Evolutionary conservation across 1,140 invertebrate species (phyloP).

Genomic region (Drosophila prosaltans): DNA sequence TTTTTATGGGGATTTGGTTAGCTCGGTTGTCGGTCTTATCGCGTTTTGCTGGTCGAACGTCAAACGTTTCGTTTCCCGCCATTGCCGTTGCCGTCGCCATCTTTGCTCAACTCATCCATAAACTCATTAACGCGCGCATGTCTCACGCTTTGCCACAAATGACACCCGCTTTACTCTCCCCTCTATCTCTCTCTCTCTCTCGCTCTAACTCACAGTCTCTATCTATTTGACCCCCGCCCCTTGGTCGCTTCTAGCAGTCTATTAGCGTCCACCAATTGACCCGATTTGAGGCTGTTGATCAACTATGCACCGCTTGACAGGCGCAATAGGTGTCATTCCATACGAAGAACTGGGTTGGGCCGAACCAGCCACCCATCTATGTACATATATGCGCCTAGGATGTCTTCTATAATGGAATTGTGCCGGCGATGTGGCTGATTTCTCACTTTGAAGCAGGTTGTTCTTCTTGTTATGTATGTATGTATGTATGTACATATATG

Average conservation of each 20-base stretch:
- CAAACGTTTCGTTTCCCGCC: background rate
- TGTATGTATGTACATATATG: background rate
- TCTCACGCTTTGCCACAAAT: conserved; percentile 52
- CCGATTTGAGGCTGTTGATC: conserved; percentile 24
- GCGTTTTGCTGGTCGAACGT: background rate
- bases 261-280: conserved; percentile 57
- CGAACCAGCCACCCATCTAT: background rate
- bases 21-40: conserved; percentile 21
- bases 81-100: conserved; percentile 45
- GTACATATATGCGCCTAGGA: background rate
- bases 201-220: background rate
- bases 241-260: background rate
- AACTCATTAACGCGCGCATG: conserved; percentile 68
- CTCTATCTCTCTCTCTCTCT: background rate
- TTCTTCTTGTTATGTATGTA: background rate
- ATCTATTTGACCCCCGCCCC: conserved; percentile 2
- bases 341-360: background rate
- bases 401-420: background rate
- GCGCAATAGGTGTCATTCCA: background rate
- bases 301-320: background rate
- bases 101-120: conserved; percentile 66
- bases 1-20: conserved; percentile 62
- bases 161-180: background rate
- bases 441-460: background rate
- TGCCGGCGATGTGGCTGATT: background rate